A percentile compares a stretch with the other conserved stretches of the same genome.
Evolutionary conservation across 30 jellyfish, hydroid and myxozoan species (phyloP).

Genomic region (Rhopilema esculentum): DNA sequence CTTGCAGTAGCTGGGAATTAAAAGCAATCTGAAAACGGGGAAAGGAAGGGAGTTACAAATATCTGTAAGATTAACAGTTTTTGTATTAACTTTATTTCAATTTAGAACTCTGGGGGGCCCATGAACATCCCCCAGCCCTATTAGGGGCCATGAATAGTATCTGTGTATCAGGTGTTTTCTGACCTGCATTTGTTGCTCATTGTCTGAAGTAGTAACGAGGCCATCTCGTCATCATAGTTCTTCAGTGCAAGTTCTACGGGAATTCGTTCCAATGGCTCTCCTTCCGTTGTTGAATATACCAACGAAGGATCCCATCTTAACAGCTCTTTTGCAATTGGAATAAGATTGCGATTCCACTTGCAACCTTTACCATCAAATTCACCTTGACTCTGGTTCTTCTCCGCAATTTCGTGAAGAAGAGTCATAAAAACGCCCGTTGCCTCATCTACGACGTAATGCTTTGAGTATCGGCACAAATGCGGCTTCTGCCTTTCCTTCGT

Average conservation of each 20-base stretch:
- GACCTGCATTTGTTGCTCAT: conserved; percentile 48
- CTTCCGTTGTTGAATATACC: conserved; percentile 56
- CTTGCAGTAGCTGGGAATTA: too few relatives aligned
- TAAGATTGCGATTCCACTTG: neutral
- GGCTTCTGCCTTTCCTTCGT: conserved; percentile 2
- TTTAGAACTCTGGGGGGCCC: too few relatives aligned
- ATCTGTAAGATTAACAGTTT: too few relatives aligned
- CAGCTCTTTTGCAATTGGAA: conserved; percentile 30
- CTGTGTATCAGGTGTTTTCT: too few relatives aligned
- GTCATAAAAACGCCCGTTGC: conserved; percentile 34
- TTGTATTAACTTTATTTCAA: too few relatives aligned
- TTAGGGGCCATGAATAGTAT: too few relatives aligned
- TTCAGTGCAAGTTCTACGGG: conserved; percentile 53
- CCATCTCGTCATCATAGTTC: conserved; percentile 49
- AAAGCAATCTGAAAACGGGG: too few relatives aligned
- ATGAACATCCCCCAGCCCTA: too few relatives aligned
- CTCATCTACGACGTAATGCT: conserved; percentile 13
- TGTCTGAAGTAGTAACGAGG: conserved; percentile 14
- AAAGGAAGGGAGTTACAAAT: too few relatives aligned
- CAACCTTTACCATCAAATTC: neutral
- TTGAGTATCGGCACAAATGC: conserved; percentile 32
- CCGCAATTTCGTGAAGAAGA: conserved; percentile 49
- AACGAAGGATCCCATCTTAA: conserved; percentile 11
- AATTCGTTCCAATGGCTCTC: conserved; percentile 44
- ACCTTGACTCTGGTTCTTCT: neutral